phyloP scores from a whole-genome alignment of 2,113 vertebrate genomes.

The Romanogobio albipinnatus region DNA sequence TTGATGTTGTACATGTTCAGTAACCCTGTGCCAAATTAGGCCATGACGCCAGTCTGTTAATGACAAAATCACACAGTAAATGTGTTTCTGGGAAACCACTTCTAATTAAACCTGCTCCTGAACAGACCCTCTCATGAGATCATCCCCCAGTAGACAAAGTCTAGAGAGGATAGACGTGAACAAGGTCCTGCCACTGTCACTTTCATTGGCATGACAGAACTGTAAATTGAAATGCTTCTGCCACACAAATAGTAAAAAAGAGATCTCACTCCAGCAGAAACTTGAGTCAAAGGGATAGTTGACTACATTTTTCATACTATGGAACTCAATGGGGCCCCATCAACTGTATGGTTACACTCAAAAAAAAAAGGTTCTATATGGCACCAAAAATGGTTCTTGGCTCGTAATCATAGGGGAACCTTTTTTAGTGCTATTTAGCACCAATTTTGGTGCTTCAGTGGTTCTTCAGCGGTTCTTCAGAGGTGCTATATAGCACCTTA shows the following conservation, averaged over 20 bases:
- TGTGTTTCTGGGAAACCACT: background rate
- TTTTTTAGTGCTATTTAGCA: no score
- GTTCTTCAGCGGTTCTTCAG: no score
- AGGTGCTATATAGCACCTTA: no score
- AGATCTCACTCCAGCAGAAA: background rate
- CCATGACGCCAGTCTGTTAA: background rate
- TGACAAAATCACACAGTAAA: background rate
- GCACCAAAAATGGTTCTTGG: no score
- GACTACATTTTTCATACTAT: no score
- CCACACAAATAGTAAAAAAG: background rate
- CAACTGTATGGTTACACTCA: no score
- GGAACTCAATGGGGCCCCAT: no score
- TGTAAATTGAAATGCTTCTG: background rate
- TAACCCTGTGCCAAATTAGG: slow-evolving; percentile 7
- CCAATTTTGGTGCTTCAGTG: no score
- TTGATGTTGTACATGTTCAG: slow-evolving; percentile 3
- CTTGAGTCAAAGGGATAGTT: background rate
- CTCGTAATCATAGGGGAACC: no score
- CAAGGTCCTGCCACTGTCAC: background rate
- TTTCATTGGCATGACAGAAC: background rate
- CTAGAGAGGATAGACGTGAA: background rate
- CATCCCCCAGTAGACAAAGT: background rate
- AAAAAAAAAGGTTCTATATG: no score
- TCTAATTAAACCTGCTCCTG: slow-evolving; percentile 13
- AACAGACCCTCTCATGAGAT: background rate